Evolutionary conservation across 1,140 invertebrate genomes (phyloP).

Genomic region (Caenorhabditis remanei): DNA sequence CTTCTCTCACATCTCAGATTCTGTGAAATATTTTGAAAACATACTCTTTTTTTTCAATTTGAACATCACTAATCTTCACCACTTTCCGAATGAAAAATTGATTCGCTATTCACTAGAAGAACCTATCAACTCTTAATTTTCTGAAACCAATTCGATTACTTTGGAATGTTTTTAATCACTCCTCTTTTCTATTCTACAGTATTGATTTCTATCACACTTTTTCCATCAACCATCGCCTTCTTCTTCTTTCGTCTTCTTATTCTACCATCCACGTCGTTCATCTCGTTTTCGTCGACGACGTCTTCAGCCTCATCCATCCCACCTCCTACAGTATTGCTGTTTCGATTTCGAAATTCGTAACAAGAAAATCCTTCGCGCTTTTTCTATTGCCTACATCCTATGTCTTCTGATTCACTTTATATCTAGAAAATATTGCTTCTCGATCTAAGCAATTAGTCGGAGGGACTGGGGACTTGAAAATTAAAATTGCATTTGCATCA

Average conservation of each 20-base stretch:
- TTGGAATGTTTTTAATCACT: not conserved
- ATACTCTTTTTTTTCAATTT: too few species aligned
- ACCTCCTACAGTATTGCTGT: conserved; percentile 40
- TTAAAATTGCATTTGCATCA: conserved; percentile 46
- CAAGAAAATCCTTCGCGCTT: conserved; percentile 51
- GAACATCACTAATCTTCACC: too few species aligned
- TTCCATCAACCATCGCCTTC: not conserved
- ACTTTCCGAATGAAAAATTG: too few species aligned
- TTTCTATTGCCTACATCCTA: conserved; percentile 37
- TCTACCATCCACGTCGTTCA: conserved; percentile 17
- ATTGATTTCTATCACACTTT: conserved; percentile 51
- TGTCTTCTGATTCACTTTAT: conserved; percentile 55
- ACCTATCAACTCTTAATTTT: not conserved
- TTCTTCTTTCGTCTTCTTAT: conserved; percentile 6
- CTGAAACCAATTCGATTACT: not conserved
- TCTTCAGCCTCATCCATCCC: conserved; percentile 35
- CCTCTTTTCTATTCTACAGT: conserved; percentile 13
- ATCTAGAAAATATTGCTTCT: conserved; percentile 56
- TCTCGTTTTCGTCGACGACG: conserved; percentile 31
- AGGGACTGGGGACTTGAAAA: conserved; percentile 49
- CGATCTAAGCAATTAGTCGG: conserved; percentile 51
- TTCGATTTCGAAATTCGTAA: conserved; percentile 52
- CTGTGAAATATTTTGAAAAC: too few species aligned
- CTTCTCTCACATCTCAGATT: too few species aligned
- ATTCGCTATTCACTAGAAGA: not conserved